Conservation (phyloP, 2,888 invertebrate genomes). For the Mellilla xanthometata region DNA sequence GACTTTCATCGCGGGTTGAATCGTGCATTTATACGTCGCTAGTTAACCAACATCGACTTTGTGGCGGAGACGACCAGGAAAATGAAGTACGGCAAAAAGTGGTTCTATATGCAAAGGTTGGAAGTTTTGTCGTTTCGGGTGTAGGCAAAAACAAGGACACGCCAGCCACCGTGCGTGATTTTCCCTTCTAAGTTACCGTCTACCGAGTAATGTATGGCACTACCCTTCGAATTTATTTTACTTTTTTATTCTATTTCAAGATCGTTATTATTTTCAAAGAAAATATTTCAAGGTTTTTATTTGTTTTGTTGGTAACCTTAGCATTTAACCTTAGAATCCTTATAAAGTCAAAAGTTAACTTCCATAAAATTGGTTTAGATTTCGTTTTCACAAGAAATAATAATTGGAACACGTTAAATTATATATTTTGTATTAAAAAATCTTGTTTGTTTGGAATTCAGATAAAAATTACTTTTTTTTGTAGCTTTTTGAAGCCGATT, state of each 20-base stretch:
- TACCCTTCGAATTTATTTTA: slow-evolving; percentile 13
- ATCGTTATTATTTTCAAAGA: slow-evolving; percentile 13
- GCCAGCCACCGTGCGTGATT: slow-evolving; percentile 48
- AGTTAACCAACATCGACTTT: slow-evolving; percentile 65
- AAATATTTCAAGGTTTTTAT: slow-evolving; percentile 20
- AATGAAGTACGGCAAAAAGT: slow-evolving; percentile 67
- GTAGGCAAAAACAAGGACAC: slow-evolving; percentile 51
- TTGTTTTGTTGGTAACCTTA: slow-evolving; percentile 14
- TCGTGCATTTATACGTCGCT: slow-evolving; percentile 66
- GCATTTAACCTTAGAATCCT: slow-evolving; percentile 22
- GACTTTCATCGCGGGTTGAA: slow-evolving; percentile 54
- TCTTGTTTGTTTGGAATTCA: too few relatives aligned
- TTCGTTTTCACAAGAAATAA: slow-evolving; percentile 1
- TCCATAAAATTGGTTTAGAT: neutral
- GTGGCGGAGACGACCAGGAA: slow-evolving; percentile 61
- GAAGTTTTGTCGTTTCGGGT: slow-evolving; percentile 50
- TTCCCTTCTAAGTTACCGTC: slow-evolving; percentile 42
- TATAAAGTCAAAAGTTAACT: slow-evolving; percentile 18
- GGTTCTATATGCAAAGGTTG: slow-evolving; percentile 56
- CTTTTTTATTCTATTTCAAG: slow-evolving; percentile 20
- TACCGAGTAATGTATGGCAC: slow-evolving; percentile 33
- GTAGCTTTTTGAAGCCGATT: too few relatives aligned
- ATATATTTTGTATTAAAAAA: too few relatives aligned
- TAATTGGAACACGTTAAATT: neutral
- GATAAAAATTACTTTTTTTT: too few relatives aligned